Evolutionary conservation across 2,888 invertebrate genomes (phyloP), one percentile per base, ranked within the genome.

Genomic region (Apamea sordens): DNA sequence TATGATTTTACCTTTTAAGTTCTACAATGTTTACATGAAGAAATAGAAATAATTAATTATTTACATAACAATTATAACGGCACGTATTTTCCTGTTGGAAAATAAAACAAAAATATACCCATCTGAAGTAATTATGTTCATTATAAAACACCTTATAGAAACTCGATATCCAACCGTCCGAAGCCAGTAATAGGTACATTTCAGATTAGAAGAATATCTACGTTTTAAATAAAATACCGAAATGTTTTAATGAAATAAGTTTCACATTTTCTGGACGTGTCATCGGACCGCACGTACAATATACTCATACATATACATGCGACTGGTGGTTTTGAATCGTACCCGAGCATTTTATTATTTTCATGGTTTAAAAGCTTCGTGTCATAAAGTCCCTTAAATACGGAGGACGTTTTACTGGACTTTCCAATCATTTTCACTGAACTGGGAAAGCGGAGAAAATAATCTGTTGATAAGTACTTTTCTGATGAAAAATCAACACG

Each of bases 291-390:
- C 74, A 72, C 76, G n/a, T 11, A 47, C n/a, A 4, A 61, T 50
- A 73, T 4, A 32, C 18, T 5, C 1, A 8, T 10, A 36, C 5
- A 11, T 47, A 47, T 47, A 69, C 8, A 41, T 61, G 32, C 56
- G n/a, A 21, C 18, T 61, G 65, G 64, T 68, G 53, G 72, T 32
- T n/a, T n/a, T 36, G 77, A 72, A 65, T 59, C 10, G 50, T n/a
- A 47, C 18, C 8, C 41, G 24, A 53, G 15, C 65, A 73, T 81
- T 84, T 84, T 84, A 81, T 59, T 64, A 80, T 84, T 77, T 80
- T 76, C 71, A 80, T 84, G 84, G 74, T 80, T 77, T 80, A 73
- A 84, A 84, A 74, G 85, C 61, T 65, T 80, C 47, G 53, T 65
- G 59, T 80, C 74, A 76, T 80, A 64, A 73, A 84, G 53, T 72